These are phyloP conservation scores for Tenebrio molitor DNA, from an alignment of 1,140 invertebrate species.

Conservation along the genomic window DNA sequence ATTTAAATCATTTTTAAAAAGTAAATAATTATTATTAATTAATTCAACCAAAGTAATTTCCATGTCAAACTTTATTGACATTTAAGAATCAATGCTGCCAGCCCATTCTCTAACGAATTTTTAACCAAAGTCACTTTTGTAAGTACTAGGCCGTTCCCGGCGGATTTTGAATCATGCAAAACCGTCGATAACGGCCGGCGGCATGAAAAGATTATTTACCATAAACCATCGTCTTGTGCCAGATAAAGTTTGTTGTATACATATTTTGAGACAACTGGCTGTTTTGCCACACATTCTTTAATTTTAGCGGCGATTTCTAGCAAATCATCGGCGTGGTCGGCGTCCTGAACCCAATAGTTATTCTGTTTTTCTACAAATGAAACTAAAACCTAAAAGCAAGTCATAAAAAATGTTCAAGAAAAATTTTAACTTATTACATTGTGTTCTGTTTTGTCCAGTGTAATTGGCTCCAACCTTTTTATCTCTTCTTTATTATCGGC, in stretches of 20 bases:
- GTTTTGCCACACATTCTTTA: background rate
- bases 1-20: too few species aligned
- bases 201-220: too few species aligned
- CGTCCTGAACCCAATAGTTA: conserved; percentile 39
- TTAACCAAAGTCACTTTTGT: too few species aligned
- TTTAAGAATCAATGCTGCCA: too few species aligned
- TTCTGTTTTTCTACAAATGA: conserved; percentile 31
- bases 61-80: too few species aligned
- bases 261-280: background rate
- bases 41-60: too few species aligned
- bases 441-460: background rate
- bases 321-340: background rate
- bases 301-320: conserved; percentile 4
- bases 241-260: conserved; percentile 11
- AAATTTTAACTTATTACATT: conserved; percentile 5
- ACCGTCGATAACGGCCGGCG: too few species aligned
- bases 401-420: background rate
- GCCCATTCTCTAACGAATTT: too few species aligned
- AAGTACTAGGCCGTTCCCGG: too few species aligned
- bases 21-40: too few species aligned
- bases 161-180: too few species aligned
- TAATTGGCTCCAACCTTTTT: background rate
- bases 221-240: conserved; percentile 38
- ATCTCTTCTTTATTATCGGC: background rate
- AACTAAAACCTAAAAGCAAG: conserved; percentile 28